These are phyloP conservation scores for Bombus impatiens DNA, from an alignment of 1,140 invertebrate genomes.

Conservation along the genomic window DNA sequence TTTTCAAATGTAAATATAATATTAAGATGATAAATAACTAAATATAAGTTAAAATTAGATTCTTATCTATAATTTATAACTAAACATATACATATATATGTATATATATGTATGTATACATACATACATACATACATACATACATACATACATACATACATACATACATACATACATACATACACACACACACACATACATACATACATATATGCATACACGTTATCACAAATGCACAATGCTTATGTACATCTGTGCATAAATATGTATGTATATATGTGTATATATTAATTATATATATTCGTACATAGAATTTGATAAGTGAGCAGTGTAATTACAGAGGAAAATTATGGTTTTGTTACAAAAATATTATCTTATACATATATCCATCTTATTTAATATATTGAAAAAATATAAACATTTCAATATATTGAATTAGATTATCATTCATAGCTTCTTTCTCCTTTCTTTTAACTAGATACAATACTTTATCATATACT, in stretches of 20 bases:
- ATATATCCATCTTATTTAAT: conserved; percentile 48
- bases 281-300: conserved; percentile 46
- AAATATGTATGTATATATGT: conserved; percentile 22
- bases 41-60: conserved; percentile 62
- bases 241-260: not conserved
- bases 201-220: not conserved
- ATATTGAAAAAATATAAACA: conserved; percentile 25
- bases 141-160: not conserved
- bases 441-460: not conserved
- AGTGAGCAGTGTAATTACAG: conserved; percentile 64
- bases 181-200: not conserved
- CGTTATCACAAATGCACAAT: conserved; percentile 36
- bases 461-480: not conserved
- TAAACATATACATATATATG: conserved; percentile 44
- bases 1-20: conserved; percentile 71
- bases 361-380: conserved; percentile 47
- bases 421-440: conserved; percentile 22
- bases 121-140: not conserved
- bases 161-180: not conserved
- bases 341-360: conserved; percentile 53
- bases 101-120: not conserved
- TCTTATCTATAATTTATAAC: conserved; percentile 67
- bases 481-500: conserved; percentile 7
- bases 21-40: conserved; percentile 64
- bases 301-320: conserved; percentile 56